These are phyloP conservation scores for Helicolenus hilgendorfi DNA, from an alignment of 2,797 vertebrate genomes.

Conservation along the genomic window DNA sequence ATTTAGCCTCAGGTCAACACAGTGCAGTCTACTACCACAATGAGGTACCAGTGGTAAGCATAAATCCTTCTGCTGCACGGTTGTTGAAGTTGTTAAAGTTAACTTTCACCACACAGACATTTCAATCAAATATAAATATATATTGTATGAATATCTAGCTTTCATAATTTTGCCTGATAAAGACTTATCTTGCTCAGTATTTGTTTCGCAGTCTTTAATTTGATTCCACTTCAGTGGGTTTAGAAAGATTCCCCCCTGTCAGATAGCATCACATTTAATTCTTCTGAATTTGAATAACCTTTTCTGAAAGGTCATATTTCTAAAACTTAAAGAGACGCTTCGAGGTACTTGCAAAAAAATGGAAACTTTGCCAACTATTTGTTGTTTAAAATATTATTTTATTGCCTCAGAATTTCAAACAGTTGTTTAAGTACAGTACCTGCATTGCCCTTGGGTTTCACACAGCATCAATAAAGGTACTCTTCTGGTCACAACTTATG, in stretches of 20 bases:
- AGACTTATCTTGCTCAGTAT: neutral
- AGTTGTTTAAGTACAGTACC: neutral
- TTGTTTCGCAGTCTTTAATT: constrained; percentile 30
- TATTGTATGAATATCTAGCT: constrained; percentile 1
- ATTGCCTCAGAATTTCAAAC: neutral
- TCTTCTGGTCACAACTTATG: neutral
- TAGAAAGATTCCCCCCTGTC: neutral
- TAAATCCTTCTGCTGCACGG: constrained; percentile 18
- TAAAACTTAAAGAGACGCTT: neutral
- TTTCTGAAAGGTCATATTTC: constrained; percentile 27
- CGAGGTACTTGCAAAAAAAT: neutral
- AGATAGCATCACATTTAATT: constrained; percentile 11
- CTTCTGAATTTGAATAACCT: constrained; percentile 29
- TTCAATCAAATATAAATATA: constrained; percentile 8
- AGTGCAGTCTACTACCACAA: constrained; percentile 1
- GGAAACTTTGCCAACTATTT: neutral
- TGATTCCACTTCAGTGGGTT: constrained; percentile 29
- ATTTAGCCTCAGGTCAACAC: constrained; percentile 67
- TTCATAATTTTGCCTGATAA: neutral
- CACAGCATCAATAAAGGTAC: neutral
- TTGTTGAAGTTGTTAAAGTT: constrained; percentile 48
- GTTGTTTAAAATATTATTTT: neutral
- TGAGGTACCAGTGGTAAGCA: constrained; percentile 7
- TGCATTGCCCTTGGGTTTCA: neutral
- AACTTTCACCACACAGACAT: constrained; percentile 39